phyloP scores from a whole-genome alignment of 2,888 invertebrate species.

The Tachina grossa region DNA sequence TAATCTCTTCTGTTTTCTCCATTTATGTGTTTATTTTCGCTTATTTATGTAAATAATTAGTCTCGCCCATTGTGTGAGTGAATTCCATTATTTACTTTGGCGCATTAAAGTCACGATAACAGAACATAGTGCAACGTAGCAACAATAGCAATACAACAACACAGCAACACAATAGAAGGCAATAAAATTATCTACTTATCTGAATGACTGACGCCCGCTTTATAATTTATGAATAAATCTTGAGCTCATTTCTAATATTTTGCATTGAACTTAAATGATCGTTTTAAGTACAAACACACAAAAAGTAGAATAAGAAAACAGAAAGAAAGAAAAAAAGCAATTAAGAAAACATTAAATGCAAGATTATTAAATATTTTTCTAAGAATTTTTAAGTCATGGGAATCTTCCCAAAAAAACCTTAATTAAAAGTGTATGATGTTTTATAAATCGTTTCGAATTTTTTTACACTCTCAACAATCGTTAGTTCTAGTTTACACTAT shows the following conservation, averaged over 20 bases:
- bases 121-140: slow-evolving; percentile 1
- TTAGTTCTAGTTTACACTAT: no score
- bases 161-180: slow-evolving; percentile 24
- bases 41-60: slow-evolving; percentile 37
- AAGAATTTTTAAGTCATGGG: slow-evolving; percentile 28
- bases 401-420: background rate
- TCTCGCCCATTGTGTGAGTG: slow-evolving; percentile 39
- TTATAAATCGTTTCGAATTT: no score
- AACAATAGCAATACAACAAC: background rate
- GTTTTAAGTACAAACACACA: slow-evolving; percentile 14
- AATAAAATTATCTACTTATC: slow-evolving; percentile 47
- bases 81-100: slow-evolving; percentile 39
- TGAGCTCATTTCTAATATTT: slow-evolving; percentile 66
- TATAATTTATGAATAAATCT: slow-evolving; percentile 64
- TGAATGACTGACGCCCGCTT: slow-evolving; percentile 47
- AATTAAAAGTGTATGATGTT: background rate
- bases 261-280: slow-evolving; percentile 60
- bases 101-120: slow-evolving; percentile 44
- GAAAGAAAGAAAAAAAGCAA: background rate
- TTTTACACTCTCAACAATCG: no score
- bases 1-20: slow-evolving; percentile 2
- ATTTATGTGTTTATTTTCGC: slow-evolving; percentile 21
- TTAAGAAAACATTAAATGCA: slow-evolving; percentile 17
- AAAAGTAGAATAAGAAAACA: background rate
- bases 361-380: slow-evolving; percentile 39